A percentile compares a stretch with the other conserved stretches of the same genome.
Evolutionary conservation across 2,888 invertebrate genomes (phyloP).

Genomic region (Chloroclysta siterata): DNA sequence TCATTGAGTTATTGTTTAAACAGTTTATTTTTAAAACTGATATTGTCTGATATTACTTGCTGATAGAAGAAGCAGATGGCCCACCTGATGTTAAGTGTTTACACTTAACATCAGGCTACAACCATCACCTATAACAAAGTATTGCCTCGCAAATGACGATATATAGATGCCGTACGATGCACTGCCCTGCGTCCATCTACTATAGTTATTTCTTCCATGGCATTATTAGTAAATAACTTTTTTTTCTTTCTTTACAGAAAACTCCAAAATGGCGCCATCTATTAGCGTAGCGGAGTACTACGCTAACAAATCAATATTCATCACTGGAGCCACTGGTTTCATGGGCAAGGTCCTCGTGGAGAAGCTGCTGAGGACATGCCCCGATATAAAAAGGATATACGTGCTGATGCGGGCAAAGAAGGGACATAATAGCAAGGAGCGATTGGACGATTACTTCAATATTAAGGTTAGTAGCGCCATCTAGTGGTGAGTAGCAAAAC

Average conservation of each 20-base stretch:
- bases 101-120: too few relatives aligned
- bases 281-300: constrained; percentile 84
- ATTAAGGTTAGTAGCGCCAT: constrained; percentile 73
- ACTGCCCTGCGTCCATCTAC: too few relatives aligned
- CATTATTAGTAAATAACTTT: not conserved
- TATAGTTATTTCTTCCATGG: too few relatives aligned
- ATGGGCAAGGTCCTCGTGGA: constrained; percentile 93
- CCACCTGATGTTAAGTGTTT: too few relatives aligned
- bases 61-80: too few relatives aligned
- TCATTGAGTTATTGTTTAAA: too few relatives aligned
- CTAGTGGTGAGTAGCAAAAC: constrained; percentile 42
- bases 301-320: constrained; percentile 86
- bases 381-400: constrained; percentile 88
- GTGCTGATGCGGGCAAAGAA: constrained; percentile 90
- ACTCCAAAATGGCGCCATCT: constrained; percentile 64
- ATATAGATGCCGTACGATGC: too few relatives aligned
- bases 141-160: too few relatives aligned
- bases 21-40: too few relatives aligned
- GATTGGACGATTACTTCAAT: constrained; percentile 85
- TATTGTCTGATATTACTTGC: too few relatives aligned
- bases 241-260: constrained; percentile 35
- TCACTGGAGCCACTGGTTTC: constrained; percentile 94
- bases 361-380: constrained; percentile 90
- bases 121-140: too few relatives aligned
- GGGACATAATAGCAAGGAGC: constrained; percentile 86